phyloP scores from a whole-genome alignment of 2,888 invertebrate species.

The Meteorus cinctellus region DNA sequence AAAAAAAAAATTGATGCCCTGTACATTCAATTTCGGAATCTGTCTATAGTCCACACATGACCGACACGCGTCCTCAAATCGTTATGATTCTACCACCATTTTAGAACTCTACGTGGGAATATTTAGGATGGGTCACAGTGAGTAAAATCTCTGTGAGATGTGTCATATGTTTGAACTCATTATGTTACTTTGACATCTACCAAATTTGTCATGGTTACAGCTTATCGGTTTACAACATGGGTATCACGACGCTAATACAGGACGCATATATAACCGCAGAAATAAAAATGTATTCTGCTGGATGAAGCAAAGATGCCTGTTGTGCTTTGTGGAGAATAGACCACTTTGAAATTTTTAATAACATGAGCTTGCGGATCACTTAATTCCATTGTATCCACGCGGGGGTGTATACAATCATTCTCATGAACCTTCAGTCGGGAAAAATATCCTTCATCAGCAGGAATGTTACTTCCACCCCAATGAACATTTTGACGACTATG shows the following conservation, averaged over 20 bases:
- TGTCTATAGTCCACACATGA: neutral
- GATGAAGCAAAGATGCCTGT: too few relatives aligned
- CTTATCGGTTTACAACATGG: neutral
- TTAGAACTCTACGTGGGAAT: conserved; percentile 46
- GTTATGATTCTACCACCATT: neutral
- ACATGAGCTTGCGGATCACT: too few relatives aligned
- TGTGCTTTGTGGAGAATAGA: too few relatives aligned
- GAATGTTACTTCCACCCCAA: too few relatives aligned
- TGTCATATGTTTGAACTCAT: conserved; percentile 15
- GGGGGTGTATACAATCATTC: too few relatives aligned
- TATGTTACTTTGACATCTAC: neutral
- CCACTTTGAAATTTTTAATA: too few relatives aligned
- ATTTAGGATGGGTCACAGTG: conserved; percentile 29
- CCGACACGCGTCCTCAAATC: conserved; percentile 7
- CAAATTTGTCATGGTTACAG: neutral
- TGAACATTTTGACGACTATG: too few relatives aligned
- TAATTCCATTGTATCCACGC: too few relatives aligned
- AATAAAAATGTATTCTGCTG: too few relatives aligned
- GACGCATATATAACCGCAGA: too few relatives aligned
- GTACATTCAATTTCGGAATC: neutral
- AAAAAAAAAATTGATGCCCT: neutral
- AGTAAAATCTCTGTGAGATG: conserved; percentile 24
- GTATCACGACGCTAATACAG: neutral
- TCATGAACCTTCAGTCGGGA: too few relatives aligned
- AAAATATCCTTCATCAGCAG: too few relatives aligned